Conservation (phyloP, 1,140 invertebrate genomes). For the Proales similis region DNA sequence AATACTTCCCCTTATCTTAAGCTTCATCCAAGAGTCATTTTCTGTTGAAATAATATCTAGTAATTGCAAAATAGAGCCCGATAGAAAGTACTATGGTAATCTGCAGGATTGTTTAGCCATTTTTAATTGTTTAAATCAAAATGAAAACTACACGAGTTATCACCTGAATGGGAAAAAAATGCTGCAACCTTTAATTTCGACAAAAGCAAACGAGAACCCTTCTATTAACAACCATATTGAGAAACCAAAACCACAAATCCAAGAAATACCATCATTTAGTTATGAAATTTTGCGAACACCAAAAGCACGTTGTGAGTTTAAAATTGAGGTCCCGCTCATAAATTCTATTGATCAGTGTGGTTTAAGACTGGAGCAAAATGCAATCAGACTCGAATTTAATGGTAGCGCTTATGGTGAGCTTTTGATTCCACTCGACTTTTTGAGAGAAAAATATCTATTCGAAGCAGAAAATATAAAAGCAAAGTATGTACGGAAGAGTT, state of each 20-base stretch:
- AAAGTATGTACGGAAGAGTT: constrained; percentile 27
- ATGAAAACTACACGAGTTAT: no score
- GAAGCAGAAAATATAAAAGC: constrained; percentile 21
- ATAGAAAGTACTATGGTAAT: no score
- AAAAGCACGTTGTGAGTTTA: not conserved
- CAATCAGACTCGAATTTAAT: not conserved
- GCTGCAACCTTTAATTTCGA: not conserved
- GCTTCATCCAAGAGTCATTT: no score
- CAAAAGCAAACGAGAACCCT: not conserved
- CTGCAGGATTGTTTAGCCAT: no score
- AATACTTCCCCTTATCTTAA: no score
- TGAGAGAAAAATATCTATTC: not conserved
- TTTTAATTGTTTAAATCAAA: no score
- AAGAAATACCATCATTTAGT: not conserved
- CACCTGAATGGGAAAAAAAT: constrained; percentile 4
- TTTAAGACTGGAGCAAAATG: constrained; percentile 5
- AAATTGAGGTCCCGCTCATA: constrained; percentile 4
- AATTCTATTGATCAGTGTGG: constrained; percentile 23
- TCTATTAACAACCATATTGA: not conserved
- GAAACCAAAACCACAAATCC: not conserved
- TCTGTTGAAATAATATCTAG: no score
- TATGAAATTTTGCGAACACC: constrained; percentile 3
- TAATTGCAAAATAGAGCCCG: no score
- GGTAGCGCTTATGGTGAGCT: constrained; percentile 4
- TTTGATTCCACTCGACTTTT: not conserved